Percentiles rank a stretch among this genome's conserved stretches.
These are phyloP conservation scores for Lomographa bimaculata DNA, from an alignment of 2,888 invertebrate genomes.

Conservation along the genomic window DNA sequence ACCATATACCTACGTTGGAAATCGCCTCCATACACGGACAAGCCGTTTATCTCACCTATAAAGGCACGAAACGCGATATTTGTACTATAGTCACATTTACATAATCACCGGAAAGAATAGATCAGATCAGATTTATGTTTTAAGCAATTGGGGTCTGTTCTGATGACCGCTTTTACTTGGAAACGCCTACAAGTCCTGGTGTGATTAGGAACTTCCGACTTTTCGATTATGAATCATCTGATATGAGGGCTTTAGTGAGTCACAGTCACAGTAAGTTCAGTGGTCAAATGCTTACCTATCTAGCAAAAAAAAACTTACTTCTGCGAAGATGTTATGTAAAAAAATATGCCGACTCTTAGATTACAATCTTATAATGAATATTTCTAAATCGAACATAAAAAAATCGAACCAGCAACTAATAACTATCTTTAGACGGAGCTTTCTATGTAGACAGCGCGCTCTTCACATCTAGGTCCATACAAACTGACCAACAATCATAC, in stretches of 20 bases:
- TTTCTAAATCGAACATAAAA: neutral
- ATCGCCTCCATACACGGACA: constrained; percentile 17
- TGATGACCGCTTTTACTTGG: constrained; percentile 9
- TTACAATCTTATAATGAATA: no score
- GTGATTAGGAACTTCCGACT: constrained; percentile 4
- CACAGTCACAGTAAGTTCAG: no score
- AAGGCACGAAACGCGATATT: constrained; percentile 10
- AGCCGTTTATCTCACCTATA: constrained; percentile 19
- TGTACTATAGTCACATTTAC: constrained; percentile 13
- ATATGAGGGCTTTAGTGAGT: neutral
- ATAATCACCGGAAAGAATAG: constrained; percentile 21
- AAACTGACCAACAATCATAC: no score
- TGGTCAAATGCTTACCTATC: no score
- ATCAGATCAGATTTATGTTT: constrained; percentile 14
- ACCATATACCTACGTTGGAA: constrained; percentile 25
- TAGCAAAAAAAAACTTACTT: no score
- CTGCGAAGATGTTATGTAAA: no score
- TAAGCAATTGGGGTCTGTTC: constrained; percentile 7
- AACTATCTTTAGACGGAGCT: no score
- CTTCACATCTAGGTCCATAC: no score
- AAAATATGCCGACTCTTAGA: no score
- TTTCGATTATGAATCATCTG: neutral
- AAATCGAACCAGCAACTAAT: neutral
- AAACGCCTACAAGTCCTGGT: constrained; percentile 11
- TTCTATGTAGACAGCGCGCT: no score